A percentile compares a stretch with the other conserved stretches of the same genome.
Conservation (phyloP, 2,113 vertebrate species). For the Sterna hirundo region DNA sequence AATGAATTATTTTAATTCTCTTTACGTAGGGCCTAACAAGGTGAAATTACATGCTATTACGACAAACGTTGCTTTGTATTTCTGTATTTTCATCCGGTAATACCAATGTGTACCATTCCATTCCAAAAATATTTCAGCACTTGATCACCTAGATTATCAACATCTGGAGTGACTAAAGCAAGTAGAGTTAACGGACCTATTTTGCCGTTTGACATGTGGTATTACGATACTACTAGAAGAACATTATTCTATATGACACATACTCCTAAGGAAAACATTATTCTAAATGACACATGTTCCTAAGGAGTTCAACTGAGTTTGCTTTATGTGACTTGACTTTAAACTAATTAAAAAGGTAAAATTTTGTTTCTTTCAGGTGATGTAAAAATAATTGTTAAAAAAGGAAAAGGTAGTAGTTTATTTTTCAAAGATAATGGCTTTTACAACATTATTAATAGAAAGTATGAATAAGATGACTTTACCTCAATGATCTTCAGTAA, state of each 20-base stretch:
- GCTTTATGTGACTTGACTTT: neutral
- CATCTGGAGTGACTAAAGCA: neutral
- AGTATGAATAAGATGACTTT: neutral
- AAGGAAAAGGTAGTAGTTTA: neutral
- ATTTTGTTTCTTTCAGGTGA: neutral
- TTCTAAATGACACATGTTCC: neutral
- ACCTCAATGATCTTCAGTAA: neutral
- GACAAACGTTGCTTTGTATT: neutral
- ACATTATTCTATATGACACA: neutral
- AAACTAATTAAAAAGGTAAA: neutral
- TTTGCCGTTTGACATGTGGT: neutral
- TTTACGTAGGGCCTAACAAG: neutral
- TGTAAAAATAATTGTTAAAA: neutral
- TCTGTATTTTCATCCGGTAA: neutral
- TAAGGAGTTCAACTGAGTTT: neutral
- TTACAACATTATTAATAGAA: neutral
- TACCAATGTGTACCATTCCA: neutral
- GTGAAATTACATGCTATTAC: neutral
- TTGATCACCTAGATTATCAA: neutral
- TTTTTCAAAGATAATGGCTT: neutral
- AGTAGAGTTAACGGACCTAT: neutral
- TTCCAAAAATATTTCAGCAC: neutral
- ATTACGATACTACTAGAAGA: neutral
- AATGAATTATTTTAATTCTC: neutral
- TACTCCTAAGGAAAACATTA: neutral